A percentile compares a stretch with the other conserved stretches of the same genome.
phyloP scores from a whole-genome alignment of 1,140 invertebrate genomes.

The Maniola jurtina region DNA sequence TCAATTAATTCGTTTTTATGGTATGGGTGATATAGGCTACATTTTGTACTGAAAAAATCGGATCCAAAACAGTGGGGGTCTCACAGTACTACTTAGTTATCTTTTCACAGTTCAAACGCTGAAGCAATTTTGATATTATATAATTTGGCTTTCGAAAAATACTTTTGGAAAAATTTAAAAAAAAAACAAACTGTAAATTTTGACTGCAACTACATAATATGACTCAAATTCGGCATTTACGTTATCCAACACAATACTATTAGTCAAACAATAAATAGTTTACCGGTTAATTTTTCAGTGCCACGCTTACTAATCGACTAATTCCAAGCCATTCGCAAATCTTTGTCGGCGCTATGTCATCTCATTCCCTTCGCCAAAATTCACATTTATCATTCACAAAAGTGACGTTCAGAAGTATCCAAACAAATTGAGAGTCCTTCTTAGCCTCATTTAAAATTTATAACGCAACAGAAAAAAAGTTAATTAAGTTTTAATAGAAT shows the following conservation, averaged over 20 bases:
- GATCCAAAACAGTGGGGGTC: too few relatives aligned
- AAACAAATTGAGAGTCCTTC: conserved; percentile 72
- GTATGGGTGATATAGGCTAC: too few relatives aligned
- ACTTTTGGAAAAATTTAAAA: too few relatives aligned
- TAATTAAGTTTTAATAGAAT: conserved; percentile 79
- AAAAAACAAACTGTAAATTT: neutral
- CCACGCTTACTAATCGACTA: conserved; percentile 23
- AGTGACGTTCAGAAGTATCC: conserved; percentile 76
- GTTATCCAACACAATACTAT: conserved; percentile 5
- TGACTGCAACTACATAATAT: neutral
- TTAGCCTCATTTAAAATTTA: conserved; percentile 70
- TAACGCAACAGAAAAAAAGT: conserved; percentile 66
- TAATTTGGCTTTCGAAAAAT: too few relatives aligned
- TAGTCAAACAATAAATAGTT: neutral
- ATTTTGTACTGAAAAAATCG: too few relatives aligned
- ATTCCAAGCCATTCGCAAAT: conserved; percentile 18
- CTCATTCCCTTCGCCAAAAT: conserved; percentile 52
- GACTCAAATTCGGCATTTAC: neutral
- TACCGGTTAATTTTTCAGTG: conserved; percentile 20
- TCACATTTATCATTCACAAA: conserved; percentile 71
- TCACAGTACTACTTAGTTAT: too few relatives aligned
- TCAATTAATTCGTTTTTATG: too few relatives aligned
- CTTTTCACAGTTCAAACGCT: too few relatives aligned
- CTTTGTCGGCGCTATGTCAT: conserved; percentile 59
- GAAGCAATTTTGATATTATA: too few relatives aligned